Evolutionary conservation across 2,888 invertebrate genomes (phyloP).

Genomic region (Caenorhabditis sp.): DNA sequence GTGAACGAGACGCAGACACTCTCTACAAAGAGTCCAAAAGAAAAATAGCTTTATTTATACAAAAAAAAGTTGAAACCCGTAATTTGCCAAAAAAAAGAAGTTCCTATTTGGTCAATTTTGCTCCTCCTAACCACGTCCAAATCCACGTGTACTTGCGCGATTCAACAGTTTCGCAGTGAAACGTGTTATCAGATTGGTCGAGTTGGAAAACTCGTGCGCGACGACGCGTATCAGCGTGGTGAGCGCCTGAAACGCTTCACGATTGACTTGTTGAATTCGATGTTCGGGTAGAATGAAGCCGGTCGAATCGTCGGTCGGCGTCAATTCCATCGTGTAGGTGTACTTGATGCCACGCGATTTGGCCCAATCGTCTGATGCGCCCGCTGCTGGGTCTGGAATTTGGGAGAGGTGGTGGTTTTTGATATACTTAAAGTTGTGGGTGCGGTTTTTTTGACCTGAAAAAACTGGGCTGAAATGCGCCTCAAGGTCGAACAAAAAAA

Average conservation of each 20-base stretch:
- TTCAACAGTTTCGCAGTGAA: neutral
- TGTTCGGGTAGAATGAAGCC: neutral
- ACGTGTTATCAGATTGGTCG: neutral
- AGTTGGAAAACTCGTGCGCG: neutral
- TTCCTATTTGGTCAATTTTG: too few species aligned
- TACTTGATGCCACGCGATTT: constrained; percentile 65
- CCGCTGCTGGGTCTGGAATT: constrained; percentile 61
- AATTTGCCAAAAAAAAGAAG: neutral
- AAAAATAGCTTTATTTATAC: neutral
- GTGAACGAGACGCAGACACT: too few species aligned
- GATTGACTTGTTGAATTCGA: neutral
- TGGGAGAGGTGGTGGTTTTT: too few species aligned
- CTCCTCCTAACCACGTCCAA: neutral
- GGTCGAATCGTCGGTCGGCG: constrained; percentile 36
- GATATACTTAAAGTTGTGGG: too few species aligned
- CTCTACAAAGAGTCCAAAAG: too few species aligned
- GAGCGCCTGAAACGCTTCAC: neutral
- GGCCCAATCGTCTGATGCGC: constrained; percentile 65
- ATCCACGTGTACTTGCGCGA: neutral
- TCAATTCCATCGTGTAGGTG: constrained; percentile 64
- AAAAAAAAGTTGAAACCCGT: neutral
- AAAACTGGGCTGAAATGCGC: too few species aligned
- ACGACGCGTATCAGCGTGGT: neutral
- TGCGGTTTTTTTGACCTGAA: too few species aligned
- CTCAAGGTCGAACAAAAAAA: too few species aligned